Evolutionary conservation across 2,888 invertebrate genomes (phyloP).

Genomic region (Acleris sparsana): DNA sequence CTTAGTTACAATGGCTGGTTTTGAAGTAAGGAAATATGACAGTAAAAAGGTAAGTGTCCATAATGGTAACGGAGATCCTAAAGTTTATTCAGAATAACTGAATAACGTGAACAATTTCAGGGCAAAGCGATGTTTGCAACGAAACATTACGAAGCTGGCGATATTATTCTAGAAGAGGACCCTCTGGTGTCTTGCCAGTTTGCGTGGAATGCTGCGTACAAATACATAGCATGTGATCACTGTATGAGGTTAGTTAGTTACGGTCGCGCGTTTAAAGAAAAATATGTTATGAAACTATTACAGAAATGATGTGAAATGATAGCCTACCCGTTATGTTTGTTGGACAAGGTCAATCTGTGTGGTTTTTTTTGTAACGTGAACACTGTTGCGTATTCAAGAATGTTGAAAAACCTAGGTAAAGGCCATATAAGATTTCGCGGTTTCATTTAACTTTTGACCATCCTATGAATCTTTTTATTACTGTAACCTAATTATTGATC

Average conservation of each 20-base stretch:
- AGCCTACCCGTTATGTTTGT: too few species aligned
- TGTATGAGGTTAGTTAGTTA: slow-evolving; percentile 88
- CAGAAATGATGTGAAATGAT: neutral
- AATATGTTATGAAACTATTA: neutral
- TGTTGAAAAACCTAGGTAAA: too few species aligned
- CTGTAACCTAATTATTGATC: too few species aligned
- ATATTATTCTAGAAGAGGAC: slow-evolving; percentile 93
- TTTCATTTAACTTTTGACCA: too few species aligned
- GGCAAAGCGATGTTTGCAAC: slow-evolving; percentile 93
- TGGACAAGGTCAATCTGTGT: too few species aligned
- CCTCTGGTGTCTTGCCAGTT: slow-evolving; percentile 96
- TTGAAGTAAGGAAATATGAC: slow-evolving; percentile 67
- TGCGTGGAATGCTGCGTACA: slow-evolving; percentile 95
- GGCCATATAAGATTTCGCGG: too few species aligned
- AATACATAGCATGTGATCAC: slow-evolving; percentile 94
- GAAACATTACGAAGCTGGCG: slow-evolving; percentile 86
- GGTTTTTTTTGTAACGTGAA: too few species aligned
- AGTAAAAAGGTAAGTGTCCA: slow-evolving; percentile 65
- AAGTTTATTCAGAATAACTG: neutral
- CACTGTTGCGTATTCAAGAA: too few species aligned
- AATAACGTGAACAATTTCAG: slow-evolving; percentile 71
- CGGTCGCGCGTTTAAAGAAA: neutral
- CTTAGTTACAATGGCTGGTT: slow-evolving; percentile 62
- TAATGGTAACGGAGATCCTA: neutral
- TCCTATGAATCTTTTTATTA: too few species aligned